Conservation (phyloP, 1,140 invertebrate species). For the Saxidomus purpurata region DNA sequence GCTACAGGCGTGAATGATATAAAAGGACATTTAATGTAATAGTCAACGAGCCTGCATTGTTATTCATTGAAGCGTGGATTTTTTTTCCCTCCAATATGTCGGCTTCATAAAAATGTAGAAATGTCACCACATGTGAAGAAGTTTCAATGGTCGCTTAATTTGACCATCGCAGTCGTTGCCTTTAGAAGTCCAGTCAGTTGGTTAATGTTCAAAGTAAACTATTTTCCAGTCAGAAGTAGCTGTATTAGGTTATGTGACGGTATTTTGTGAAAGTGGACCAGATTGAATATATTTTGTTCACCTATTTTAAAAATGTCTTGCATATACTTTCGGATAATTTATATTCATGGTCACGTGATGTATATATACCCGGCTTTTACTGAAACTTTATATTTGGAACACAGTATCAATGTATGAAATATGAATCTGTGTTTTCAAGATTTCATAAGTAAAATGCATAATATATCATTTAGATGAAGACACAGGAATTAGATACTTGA, state of each 20-base stretch:
- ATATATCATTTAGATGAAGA: background rate
- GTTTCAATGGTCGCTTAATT: background rate
- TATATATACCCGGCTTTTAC: background rate
- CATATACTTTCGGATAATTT: background rate
- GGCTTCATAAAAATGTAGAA: background rate
- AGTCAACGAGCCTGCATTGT: background rate
- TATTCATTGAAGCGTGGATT: constrained; percentile 1
- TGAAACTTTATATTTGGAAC: background rate
- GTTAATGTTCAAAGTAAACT: background rate
- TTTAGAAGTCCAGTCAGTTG: background rate
- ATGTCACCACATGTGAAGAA: constrained; percentile 28
- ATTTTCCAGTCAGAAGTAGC: background rate
- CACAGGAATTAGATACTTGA: constrained; percentile 48
- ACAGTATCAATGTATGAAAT: background rate
- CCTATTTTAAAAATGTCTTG: background rate
- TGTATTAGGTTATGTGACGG: background rate
- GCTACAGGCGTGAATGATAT: constrained; percentile 5
- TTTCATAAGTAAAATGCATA: constrained; percentile 10
- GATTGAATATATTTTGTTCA: background rate
- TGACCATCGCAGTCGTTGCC: background rate
- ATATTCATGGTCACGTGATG: background rate
- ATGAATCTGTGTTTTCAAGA: background rate
- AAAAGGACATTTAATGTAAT: constrained; percentile 26
- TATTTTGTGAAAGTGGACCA: background rate
- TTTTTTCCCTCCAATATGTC: constrained; percentile 15